These are phyloP conservation scores for Vireo griseus DNA, from an alignment of 2,797 vertebrate genomes.

Conservation along the genomic window DNA sequence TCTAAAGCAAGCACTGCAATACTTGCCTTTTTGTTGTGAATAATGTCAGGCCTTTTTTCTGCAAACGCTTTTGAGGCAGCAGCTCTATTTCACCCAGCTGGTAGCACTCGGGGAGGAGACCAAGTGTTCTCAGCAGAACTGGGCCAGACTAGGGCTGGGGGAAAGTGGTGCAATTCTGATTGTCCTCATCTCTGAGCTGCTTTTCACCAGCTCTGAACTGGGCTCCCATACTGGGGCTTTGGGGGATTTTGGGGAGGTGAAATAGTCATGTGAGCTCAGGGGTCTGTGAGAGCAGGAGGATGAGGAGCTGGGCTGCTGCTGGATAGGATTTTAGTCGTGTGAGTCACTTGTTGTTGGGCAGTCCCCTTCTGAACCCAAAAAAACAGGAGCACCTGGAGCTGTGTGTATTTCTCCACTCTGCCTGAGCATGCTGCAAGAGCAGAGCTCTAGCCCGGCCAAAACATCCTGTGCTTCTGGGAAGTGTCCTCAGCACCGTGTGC, in stretches of 20 bases:
- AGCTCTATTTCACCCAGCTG: slow-evolving; percentile 49
- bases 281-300: neutral
- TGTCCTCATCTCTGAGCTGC: neutral
- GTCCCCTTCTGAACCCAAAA: neutral
- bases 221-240: neutral
- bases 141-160: slow-evolving; percentile 1
- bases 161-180: neutral
- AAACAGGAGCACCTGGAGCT: neutral
- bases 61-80: neutral
- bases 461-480: neutral
- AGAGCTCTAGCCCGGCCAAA: neutral
- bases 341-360: neutral
- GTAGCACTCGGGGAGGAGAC: neutral
- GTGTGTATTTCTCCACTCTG: neutral
- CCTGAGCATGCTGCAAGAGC: neutral
- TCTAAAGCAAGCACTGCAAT: neutral
- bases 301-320: neutral
- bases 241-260: neutral
- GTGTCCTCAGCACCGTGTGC: accelerated
- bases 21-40: neutral
- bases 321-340: neutral
- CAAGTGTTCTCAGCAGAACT: neutral
- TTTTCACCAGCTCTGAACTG: neutral
- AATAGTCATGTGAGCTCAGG: neutral
- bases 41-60: neutral